phyloP scores from a whole-genome alignment of 1,140 invertebrate genomes.

The Leucophenga varia region DNA sequence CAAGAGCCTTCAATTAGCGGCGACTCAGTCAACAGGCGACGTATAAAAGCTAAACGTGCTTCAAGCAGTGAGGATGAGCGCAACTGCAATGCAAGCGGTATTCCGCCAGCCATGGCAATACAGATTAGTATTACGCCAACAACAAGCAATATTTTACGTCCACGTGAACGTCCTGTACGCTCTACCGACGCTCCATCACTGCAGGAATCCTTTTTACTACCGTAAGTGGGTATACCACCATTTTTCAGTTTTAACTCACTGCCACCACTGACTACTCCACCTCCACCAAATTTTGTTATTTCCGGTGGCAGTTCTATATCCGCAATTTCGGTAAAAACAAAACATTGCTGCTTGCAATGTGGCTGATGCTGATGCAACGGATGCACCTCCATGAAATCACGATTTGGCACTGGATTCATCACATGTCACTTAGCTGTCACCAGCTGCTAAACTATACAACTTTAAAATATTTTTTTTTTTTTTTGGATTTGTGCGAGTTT shows the following conservation, averaged over 20 bases:
- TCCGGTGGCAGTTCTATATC: conserved; percentile 53
- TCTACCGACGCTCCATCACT: conserved; percentile 35
- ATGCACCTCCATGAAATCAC: conserved; percentile 52
- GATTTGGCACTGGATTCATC: conserved; percentile 53
- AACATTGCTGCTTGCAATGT: conserved; percentile 55
- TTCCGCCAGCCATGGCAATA: conserved; percentile 55
- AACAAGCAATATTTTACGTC: conserved; percentile 41
- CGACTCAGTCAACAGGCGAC: conserved; percentile 61
- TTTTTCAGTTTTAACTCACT: conserved; percentile 46
- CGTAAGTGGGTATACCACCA: conserved; percentile 39
- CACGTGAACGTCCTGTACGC: conserved; percentile 29
- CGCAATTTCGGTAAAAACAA: conserved; percentile 54
- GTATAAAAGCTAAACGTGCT: conserved; percentile 62
- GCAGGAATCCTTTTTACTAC: conserved; percentile 41
- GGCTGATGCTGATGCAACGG: conserved; percentile 50
- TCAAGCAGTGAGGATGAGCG: conserved; percentile 62
- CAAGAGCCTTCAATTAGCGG: conserved; percentile 62
- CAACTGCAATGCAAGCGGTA: conserved; percentile 62
- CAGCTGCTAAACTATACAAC: too few species aligned
- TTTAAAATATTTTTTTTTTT: too few species aligned
- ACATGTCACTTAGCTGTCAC: too few species aligned
- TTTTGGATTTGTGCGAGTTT: too few species aligned
- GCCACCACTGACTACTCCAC: conserved; percentile 36
- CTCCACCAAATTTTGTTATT: conserved; percentile 48
- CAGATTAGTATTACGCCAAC: conserved; percentile 41